These are phyloP conservation scores for Pollenia amentaria DNA, from an alignment of 2,888 invertebrate species.

Conservation along the genomic window DNA sequence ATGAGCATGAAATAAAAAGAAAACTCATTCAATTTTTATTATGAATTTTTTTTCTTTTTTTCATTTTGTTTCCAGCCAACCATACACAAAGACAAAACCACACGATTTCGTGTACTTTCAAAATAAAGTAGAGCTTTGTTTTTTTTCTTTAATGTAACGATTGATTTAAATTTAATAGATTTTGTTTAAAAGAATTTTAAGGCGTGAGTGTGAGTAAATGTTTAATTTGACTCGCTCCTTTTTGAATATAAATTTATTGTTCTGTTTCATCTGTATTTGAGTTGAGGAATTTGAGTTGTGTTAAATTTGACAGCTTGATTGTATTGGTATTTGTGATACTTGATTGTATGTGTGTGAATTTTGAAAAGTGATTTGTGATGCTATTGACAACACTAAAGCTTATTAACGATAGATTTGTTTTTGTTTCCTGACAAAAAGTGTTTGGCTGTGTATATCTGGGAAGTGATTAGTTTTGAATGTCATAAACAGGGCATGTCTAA, in stretches of 20 bases:
- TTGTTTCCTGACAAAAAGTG: not conserved
- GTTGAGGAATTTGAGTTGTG: not conserved
- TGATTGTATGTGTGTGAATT: not conserved
- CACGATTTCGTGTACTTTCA: not conserved
- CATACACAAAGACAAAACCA: not conserved
- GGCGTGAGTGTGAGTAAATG: no score
- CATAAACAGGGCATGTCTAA: no score
- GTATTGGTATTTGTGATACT: not conserved
- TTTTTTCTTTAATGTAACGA: not conserved
- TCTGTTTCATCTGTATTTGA: not conserved
- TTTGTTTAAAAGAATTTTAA: not conserved
- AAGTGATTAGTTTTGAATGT: no score
- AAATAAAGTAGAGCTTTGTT: not conserved
- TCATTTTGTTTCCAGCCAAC: not conserved
- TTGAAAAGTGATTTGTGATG: slow-evolving; percentile 10
- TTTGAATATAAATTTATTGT: no score
- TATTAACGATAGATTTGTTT: not conserved
- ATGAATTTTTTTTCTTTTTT: not conserved
- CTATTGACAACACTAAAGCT: not conserved
- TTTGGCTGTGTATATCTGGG: no score
- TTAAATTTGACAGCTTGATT: not conserved
- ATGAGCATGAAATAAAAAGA: slow-evolving; percentile 5
- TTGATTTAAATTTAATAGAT: not conserved
- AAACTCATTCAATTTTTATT: not conserved
- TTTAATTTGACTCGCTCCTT: not conserved